These are phyloP conservation scores for Gallinago nigripennis DNA, from an alignment of 2,797 vertebrate species.

Conservation along the genomic window DNA sequence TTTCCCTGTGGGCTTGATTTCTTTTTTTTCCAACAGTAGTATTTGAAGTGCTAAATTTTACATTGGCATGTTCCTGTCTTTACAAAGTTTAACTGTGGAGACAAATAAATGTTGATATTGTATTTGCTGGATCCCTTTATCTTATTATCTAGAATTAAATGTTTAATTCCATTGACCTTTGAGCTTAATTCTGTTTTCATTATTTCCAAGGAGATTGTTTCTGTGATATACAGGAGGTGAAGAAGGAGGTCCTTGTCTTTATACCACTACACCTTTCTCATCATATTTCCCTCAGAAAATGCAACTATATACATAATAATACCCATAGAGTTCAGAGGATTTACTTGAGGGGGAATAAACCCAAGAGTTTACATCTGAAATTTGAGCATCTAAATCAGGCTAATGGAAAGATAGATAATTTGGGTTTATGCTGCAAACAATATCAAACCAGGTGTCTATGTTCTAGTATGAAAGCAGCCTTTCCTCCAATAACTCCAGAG, in stretches of 20 bases:
- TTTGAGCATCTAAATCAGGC: background rate
- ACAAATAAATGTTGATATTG: background rate
- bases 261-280: background rate
- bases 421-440: background rate
- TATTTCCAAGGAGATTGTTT: background rate
- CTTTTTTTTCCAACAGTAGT: rapidly evolving
- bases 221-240: background rate
- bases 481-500: background rate
- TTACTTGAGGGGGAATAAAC: background rate
- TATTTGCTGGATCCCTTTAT: background rate
- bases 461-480: background rate
- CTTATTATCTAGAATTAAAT: background rate
- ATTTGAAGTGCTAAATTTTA: background rate
- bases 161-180: background rate
- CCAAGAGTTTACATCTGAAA: background rate
- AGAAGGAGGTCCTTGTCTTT: background rate
- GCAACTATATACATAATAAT: background rate
- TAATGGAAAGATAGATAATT: background rate
- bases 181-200: background rate
- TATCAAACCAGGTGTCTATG: background rate
- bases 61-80: background rate
- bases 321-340: background rate
- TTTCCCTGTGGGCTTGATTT: background rate
- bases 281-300: background rate
- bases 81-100: background rate